phyloP scores from a whole-genome alignment of 2,113 vertebrate species.

The Petrocephalus zakoni region DNA sequence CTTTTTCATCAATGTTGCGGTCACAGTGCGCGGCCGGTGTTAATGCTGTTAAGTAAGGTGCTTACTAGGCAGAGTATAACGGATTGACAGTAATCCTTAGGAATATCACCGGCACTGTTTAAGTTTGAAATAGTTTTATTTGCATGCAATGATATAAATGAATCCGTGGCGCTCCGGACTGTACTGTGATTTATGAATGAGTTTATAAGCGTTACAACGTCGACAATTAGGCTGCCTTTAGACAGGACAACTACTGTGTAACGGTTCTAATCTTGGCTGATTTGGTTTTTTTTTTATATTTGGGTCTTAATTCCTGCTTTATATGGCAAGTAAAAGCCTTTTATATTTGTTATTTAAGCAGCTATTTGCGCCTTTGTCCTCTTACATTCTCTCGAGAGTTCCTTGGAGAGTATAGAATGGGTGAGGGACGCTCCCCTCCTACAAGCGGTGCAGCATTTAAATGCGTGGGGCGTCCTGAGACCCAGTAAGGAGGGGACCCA shows the following conservation, averaged over 20 bases:
- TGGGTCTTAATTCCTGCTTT: neutral
- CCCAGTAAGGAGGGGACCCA: neutral
- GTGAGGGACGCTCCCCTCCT: neutral
- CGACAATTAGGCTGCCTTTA: neutral
- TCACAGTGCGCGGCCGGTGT: neutral
- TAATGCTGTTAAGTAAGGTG: neutral
- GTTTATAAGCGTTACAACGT: neutral
- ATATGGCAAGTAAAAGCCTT: neutral
- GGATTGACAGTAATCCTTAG: neutral
- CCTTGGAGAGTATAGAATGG: neutral
- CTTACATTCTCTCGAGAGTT: neutral
- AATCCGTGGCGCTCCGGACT: neutral
- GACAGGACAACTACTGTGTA: neutral
- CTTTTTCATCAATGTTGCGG: neutral
- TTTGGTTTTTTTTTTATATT: neutral
- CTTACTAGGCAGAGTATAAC: neutral
- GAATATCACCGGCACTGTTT: neutral
- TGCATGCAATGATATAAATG: neutral
- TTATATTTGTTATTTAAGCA: neutral
- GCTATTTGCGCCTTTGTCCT: neutral
- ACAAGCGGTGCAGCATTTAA: neutral
- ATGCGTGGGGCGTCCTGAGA: neutral
- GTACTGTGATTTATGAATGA: neutral
- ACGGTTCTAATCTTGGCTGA: neutral
- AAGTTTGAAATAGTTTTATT: neutral